These are phyloP conservation scores for Drosophila pseudotalamancana DNA, from an alignment of 2,888 invertebrate genomes.

Conservation along the genomic window DNA sequence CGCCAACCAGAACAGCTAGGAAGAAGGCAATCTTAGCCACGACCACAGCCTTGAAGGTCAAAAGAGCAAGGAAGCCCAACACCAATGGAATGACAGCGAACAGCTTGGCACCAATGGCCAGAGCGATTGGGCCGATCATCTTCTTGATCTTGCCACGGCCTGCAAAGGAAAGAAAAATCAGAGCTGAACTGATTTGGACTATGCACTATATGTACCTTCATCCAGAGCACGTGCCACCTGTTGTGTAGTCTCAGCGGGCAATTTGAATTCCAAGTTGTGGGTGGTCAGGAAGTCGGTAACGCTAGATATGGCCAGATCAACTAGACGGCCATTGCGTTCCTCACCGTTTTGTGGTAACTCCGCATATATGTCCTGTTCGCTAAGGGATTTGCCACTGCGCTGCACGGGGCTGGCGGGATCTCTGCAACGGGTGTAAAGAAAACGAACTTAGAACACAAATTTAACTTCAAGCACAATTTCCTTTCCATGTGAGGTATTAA, in stretches of 20 bases:
- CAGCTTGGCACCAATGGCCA: conserved; percentile 89
- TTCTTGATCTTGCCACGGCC: conserved; percentile 92
- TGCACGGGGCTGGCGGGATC: conserved; percentile 80
- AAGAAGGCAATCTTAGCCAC: conserved; percentile 92
- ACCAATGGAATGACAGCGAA: conserved; percentile 89
- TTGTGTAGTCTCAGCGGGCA: conserved; percentile 88
- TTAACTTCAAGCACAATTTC: conserved; percentile 1
- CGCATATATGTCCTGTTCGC: conserved; percentile 85
- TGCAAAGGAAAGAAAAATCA: conserved; percentile 68
- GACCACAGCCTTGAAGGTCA: conserved; percentile 91
- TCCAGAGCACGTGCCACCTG: conserved; percentile 89
- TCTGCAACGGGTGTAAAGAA: conserved; percentile 68
- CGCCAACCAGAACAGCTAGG: conserved; percentile 88
- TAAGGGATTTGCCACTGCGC: conserved; percentile 83
- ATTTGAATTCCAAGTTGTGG: conserved; percentile 88
- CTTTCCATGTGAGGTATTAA: conserved; percentile 1
- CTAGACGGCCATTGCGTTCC: conserved; percentile 86
- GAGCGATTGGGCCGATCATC: conserved; percentile 88
- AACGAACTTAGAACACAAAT: conserved; percentile 16
- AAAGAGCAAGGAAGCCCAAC: conserved; percentile 89
- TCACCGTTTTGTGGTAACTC: conserved; percentile 85
- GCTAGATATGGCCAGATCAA: conserved; percentile 86
- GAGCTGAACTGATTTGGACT: neutral
- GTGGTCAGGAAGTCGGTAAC: conserved; percentile 86
- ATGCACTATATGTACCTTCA: conserved; percentile 87